These are phyloP conservation scores for Parelbella ahira DNA, from an alignment of 2,888 invertebrate species.

Conservation along the genomic window DNA sequence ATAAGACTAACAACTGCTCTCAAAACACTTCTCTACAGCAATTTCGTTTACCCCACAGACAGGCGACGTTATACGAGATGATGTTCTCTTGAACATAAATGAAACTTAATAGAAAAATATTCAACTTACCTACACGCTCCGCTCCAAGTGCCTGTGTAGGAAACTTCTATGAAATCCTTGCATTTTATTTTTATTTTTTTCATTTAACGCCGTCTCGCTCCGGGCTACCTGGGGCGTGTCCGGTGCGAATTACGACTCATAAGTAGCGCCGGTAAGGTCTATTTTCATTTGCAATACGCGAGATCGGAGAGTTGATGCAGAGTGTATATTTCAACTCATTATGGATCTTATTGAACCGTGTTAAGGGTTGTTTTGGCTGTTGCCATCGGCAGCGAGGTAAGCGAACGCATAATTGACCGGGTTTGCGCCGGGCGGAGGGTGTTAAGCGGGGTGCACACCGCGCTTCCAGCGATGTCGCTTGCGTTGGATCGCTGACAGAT, in stretches of 20 bases:
- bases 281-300: slow-evolving; percentile 2
- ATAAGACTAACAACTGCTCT: slow-evolving; percentile 13
- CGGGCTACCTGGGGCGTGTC: slow-evolving; percentile 6
- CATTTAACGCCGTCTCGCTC: slow-evolving; percentile 19
- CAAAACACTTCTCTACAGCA: slow-evolving; percentile 5
- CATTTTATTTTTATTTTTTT: slow-evolving; percentile 24
- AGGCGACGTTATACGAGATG: slow-evolving; percentile 5
- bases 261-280: slow-evolving; percentile 1
- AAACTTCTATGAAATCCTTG: slow-evolving; percentile 22
- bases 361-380: slow-evolving; percentile 15
- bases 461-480: slow-evolving; percentile 21
- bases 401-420: slow-evolving; percentile 28
- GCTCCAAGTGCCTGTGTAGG: slow-evolving; percentile 23
- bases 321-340: slow-evolving; percentile 12
- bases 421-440: slow-evolving; percentile 24
- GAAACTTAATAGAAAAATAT: slow-evolving; percentile 24
- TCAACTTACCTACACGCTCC: slow-evolving; percentile 18
- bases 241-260: slow-evolving; percentile 5
- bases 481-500: slow-evolving; percentile 23
- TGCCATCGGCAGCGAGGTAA: slow-evolving; percentile 18
- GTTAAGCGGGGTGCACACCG: slow-evolving; percentile 24
- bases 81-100: slow-evolving; percentile 22
- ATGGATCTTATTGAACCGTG: slow-evolving; percentile 14
- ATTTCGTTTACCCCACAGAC: slow-evolving; percentile 9
- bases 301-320: slow-evolving; percentile 17